Evolutionary conservation across 2,888 invertebrate genomes (phyloP).

Genomic region (Brachypalpus laphriformis): DNA sequence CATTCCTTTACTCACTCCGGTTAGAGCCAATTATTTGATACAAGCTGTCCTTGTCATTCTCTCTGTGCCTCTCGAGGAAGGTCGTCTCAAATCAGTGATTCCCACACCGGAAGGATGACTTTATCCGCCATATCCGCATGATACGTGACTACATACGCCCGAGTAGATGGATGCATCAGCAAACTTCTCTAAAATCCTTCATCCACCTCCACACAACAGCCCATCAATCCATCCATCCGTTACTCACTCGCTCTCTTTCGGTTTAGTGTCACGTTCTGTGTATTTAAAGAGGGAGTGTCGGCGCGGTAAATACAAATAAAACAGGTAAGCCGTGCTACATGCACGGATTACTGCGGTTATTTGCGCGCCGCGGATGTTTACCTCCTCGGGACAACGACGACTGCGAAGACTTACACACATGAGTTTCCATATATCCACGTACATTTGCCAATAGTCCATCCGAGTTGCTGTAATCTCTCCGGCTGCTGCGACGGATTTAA

Average conservation of each 20-base stretch:
- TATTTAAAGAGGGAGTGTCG: conserved; percentile 53
- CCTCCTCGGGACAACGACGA: neutral
- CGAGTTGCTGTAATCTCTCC: conserved; percentile 47
- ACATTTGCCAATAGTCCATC: conserved; percentile 55
- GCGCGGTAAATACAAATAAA: conserved; percentile 57
- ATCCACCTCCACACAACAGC: neutral
- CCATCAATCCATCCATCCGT: conserved; percentile 2
- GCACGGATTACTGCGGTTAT: conserved; percentile 68
- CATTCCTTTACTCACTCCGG: neutral
- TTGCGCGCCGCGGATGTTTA: conserved; percentile 50
- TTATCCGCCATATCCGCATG: conserved; percentile 63
- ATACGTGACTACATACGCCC: conserved; percentile 57
- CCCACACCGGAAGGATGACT: conserved; percentile 67
- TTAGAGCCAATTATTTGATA: conserved; percentile 53
- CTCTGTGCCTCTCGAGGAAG: conserved; percentile 22
- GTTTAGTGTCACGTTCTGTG: conserved; percentile 62
- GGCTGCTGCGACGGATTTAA: conserved; percentile 49
- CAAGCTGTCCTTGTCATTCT: conserved; percentile 54
- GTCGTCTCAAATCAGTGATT: conserved; percentile 63
- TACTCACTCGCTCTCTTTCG: neutral
- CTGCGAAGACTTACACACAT: conserved; percentile 2
- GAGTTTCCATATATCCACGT: neutral
- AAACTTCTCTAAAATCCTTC: conserved; percentile 37
- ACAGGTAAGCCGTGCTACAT: conserved; percentile 61
- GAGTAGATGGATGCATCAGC: conserved; percentile 53